Percentiles rank a stretch among this genome's conserved stretches.
Evolutionary conservation across 1,140 invertebrate species (phyloP).

Genomic region (Saccostrea cuccullata): DNA sequence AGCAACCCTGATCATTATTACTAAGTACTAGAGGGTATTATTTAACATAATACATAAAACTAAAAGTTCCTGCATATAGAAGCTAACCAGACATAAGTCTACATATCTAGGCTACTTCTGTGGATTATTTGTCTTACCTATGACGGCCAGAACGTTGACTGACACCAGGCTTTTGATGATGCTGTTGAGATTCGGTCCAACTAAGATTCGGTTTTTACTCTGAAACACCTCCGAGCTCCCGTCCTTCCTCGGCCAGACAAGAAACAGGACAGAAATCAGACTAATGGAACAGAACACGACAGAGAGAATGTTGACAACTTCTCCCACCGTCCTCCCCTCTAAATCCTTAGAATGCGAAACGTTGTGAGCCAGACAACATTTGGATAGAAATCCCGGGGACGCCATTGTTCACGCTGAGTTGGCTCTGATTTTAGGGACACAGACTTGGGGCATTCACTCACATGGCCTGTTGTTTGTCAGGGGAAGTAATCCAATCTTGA

Average conservation of each 20-base stretch:
- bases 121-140: slow-evolving; percentile 44
- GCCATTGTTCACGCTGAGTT: slow-evolving; percentile 41
- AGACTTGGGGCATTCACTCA: not conserved
- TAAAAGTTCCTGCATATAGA: too few relatives aligned
- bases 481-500: too few relatives aligned
- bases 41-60: too few relatives aligned
- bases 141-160: slow-evolving; percentile 44
- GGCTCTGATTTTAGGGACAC: not conserved
- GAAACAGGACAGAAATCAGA: slow-evolving; percentile 47
- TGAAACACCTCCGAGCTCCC: slow-evolving; percentile 44
- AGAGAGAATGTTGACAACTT: slow-evolving; percentile 47
- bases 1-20: too few relatives aligned
- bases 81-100: too few relatives aligned
- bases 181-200: slow-evolving; percentile 50
- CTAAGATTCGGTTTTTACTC: slow-evolving; percentile 48
- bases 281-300: slow-evolving; percentile 51
- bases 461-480: too few relatives aligned
- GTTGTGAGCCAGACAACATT: slow-evolving; percentile 39
- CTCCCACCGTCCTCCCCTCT: not conserved
- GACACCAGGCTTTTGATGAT: slow-evolving; percentile 54
- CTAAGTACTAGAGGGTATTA: too few relatives aligned
- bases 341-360: slow-evolving; percentile 13
- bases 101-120: not conserved
- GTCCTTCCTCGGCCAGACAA: slow-evolving; percentile 50
- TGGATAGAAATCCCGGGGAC: slow-evolving; percentile 49